A percentile compares a stretch with the other conserved stretches of the same genome.
Evolutionary conservation across 2,888 invertebrate genomes (phyloP).

Genomic region (Parelbella ahira): DNA sequence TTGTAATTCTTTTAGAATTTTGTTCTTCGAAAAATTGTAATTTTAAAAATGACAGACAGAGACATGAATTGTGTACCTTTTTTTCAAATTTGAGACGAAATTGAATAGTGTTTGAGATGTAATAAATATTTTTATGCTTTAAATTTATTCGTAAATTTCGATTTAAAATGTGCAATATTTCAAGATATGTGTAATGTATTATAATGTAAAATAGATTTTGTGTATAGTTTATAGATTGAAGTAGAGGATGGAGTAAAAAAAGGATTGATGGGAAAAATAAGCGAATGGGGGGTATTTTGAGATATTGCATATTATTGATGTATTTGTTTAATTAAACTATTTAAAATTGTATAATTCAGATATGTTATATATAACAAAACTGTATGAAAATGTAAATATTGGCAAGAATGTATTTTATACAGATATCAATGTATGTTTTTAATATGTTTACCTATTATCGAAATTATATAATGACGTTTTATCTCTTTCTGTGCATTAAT

Average conservation of each 20-base stretch:
- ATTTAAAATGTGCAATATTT: conserved; percentile 18
- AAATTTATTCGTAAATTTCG: conserved; percentile 7
- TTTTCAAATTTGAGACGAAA: conserved; percentile 25
- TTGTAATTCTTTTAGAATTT: conserved; percentile 33
- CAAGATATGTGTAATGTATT: conserved; percentile 23
- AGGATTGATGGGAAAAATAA: conserved; percentile 11
- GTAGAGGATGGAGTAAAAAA: conserved; percentile 18
- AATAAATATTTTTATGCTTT: conserved; percentile 9
- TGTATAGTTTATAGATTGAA: conserved; percentile 25
- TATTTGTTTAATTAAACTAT: neutral
- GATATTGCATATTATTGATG: conserved; percentile 12
- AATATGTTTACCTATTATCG: too few relatives aligned
- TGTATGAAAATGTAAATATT: conserved; percentile 21
- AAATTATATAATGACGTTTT: too few relatives aligned
- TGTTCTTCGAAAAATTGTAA: conserved; percentile 39
- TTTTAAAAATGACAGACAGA: conserved; percentile 42
- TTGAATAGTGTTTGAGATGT: conserved; percentile 21
- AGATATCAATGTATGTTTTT: neutral
- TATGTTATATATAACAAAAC: conserved; percentile 5
- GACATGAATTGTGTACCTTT: conserved; percentile 33
- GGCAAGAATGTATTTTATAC: conserved; percentile 18
- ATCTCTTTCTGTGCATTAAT: too few relatives aligned
- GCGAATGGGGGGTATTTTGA: conserved; percentile 12
- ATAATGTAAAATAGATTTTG: conserved; percentile 24
- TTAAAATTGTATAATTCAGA: conserved; percentile 1